Base-by-base conservation (phyloP, 2,797 vertebrate genomes). In the Odontamblyopus lacepedii region DNA sequence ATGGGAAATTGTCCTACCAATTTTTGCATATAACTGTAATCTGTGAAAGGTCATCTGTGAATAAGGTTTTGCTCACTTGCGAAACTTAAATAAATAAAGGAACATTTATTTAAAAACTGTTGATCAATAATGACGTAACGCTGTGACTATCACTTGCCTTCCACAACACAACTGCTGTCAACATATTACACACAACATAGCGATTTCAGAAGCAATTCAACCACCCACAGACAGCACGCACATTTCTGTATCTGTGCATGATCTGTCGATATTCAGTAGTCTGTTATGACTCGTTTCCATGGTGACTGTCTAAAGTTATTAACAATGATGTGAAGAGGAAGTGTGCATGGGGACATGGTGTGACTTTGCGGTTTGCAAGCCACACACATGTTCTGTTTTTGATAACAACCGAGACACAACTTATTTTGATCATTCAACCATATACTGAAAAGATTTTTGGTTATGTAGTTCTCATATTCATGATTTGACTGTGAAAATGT, bases 321-420 rank as follows among this genome's bases (percentile, higher is more conserved):
- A 88, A 93, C 87, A 91, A 69, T 75, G 69, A 71, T 12, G 16
- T 61, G 32, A 73, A 83, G 75, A 85, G 89, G 92, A 93, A 93
- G 85, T 76, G 69, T 68, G n/a, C 64, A 70, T 32, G 1, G 32
- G 76, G 73, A 73, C 69, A 71, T 15, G 16, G 11, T 77, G 73
- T 72, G 63, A 77, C 30, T 76, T 61, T 72, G 19, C 53, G 32
- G 8, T 12, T 12, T 48, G 6, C 7, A 68, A 26, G 29, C 18
- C n/a, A 18, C 11, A 35, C 35, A 7, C 0, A 35, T 11, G 13
- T 27, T 57, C 51, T 19, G n/a, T 62, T n/a, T 55, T 8, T 32
- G 69, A 61, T 41, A 50, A 62, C 4, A 48, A 2, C 18, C 5
- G 2, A 35, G 55, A 70, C 9, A 71, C 27, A 7, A 8, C n/a